phyloP scores from a whole-genome alignment of 2,888 invertebrate species.

The Troides aeacus region DNA sequence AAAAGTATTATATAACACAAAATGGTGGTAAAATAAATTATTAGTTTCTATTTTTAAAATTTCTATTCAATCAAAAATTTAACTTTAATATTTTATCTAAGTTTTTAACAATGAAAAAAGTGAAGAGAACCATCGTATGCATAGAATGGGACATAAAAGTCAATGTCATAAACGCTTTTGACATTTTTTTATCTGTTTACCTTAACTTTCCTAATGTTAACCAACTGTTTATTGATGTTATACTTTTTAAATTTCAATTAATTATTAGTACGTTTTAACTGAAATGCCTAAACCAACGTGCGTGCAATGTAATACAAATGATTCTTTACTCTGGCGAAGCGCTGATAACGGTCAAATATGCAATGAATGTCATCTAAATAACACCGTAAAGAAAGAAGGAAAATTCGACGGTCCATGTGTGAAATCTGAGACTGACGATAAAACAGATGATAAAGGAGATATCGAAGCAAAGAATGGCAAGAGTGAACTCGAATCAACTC shows the following conservation, averaged over 20 bases:
- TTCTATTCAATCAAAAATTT: too few relatives aligned
- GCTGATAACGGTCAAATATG: slow-evolving; percentile 88
- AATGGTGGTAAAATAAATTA: too few relatives aligned
- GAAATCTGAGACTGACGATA: slow-evolving; percentile 58
- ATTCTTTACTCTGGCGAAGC: slow-evolving; percentile 88
- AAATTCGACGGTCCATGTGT: slow-evolving; percentile 48
- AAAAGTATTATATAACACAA: too few relatives aligned
- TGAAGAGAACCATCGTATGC: not conserved
- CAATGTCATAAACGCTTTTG: not conserved
- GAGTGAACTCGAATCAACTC: slow-evolving; percentile 60
- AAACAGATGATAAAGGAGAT: slow-evolving; percentile 58
- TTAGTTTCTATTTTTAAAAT: too few relatives aligned
- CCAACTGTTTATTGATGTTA: slow-evolving; percentile 10
- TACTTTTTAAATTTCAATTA: slow-evolving; percentile 5
- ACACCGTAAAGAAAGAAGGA: slow-evolving; percentile 54
- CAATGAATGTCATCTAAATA: slow-evolving; percentile 84
- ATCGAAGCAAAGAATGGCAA: slow-evolving; percentile 51
- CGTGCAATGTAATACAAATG: slow-evolving; percentile 84
- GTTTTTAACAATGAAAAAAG: not conserved
- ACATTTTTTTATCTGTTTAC: not conserved
- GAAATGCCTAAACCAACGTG: slow-evolving; percentile 83
- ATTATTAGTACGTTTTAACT: slow-evolving; percentile 39
- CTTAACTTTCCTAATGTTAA: slow-evolving; percentile 7
- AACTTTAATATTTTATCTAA: too few relatives aligned
- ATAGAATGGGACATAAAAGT: not conserved